Conservation (phyloP, 2,888 invertebrate genomes). For the Acheta domesticus region DNA sequence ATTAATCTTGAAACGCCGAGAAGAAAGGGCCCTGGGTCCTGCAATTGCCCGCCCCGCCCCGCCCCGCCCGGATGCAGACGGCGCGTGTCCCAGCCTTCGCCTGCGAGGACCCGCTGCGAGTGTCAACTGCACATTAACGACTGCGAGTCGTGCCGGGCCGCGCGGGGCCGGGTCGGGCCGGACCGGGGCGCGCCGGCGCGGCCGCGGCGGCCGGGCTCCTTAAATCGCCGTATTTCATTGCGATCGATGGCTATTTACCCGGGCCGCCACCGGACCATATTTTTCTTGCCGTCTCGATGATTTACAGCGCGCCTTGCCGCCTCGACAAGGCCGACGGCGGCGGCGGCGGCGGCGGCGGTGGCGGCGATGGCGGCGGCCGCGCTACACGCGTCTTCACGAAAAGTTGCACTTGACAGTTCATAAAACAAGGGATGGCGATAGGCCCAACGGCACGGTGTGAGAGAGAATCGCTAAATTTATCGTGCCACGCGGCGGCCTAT, state of each 20-base stretch:
- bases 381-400: background rate
- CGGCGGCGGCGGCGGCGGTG: background rate
- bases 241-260: slow-evolving; percentile 10
- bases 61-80: too few species aligned
- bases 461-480: too few species aligned
- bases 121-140: slow-evolving; percentile 7
- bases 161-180: background rate
- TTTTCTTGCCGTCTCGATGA: slow-evolving; percentile 18
- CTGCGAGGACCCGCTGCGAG: background rate
- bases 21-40: too few species aligned
- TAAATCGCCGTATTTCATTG: background rate
- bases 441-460: too few species aligned
- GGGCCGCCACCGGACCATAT: slow-evolving; percentile 18
- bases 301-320: background rate
- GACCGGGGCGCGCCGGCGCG: background rate
- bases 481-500: too few species aligned
- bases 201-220: background rate
- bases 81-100: too few species aligned
- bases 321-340: background rate
- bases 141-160: background rate
- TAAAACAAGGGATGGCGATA: background rate
- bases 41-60: too few species aligned
- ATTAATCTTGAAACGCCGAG: too few species aligned
- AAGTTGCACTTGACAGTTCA: background rate
- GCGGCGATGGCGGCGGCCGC: background rate